Conservation (phyloP, 2,888 invertebrate genomes). For the Philopedon plagiatum region DNA sequence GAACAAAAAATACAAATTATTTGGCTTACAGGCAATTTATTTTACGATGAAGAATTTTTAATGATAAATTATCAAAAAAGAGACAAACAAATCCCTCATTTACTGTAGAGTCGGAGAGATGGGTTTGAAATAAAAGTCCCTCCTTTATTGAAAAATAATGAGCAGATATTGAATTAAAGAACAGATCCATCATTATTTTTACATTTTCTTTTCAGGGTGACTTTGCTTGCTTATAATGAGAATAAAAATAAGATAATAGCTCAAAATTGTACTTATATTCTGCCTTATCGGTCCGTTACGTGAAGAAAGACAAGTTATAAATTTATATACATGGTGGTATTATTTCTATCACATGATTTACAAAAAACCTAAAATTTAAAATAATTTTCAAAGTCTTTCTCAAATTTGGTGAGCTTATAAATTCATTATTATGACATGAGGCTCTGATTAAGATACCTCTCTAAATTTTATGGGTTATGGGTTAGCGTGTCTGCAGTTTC, state of each 20-base stretch:
- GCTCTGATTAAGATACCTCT: too few species aligned
- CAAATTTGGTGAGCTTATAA: too few species aligned
- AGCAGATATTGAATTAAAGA: slow-evolving; percentile 14
- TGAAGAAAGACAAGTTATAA: neutral
- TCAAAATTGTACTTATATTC: neutral
- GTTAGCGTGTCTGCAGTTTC: too few species aligned
- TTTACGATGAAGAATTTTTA: neutral
- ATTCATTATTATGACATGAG: too few species aligned
- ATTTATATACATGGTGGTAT: too few species aligned
- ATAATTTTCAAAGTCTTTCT: too few species aligned
- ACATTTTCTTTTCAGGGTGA: neutral
- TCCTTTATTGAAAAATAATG: slow-evolving; percentile 14
- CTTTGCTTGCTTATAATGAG: neutral
- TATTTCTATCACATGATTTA: too few species aligned
- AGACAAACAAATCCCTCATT: neutral
- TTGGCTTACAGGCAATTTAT: neutral
- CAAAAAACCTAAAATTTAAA: too few species aligned
- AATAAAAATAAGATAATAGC: neutral
- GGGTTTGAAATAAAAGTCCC: slow-evolving; percentile 1
- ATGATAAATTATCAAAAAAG: slow-evolving; percentile 3
- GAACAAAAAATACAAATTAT: too few species aligned
- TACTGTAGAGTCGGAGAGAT: neutral
- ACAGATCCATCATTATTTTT: slow-evolving; percentile 13
- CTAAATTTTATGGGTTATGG: too few species aligned
- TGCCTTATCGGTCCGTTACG: neutral